phyloP scores from a whole-genome alignment of 2,888 invertebrate species.

The Calameuta pallipes region DNA sequence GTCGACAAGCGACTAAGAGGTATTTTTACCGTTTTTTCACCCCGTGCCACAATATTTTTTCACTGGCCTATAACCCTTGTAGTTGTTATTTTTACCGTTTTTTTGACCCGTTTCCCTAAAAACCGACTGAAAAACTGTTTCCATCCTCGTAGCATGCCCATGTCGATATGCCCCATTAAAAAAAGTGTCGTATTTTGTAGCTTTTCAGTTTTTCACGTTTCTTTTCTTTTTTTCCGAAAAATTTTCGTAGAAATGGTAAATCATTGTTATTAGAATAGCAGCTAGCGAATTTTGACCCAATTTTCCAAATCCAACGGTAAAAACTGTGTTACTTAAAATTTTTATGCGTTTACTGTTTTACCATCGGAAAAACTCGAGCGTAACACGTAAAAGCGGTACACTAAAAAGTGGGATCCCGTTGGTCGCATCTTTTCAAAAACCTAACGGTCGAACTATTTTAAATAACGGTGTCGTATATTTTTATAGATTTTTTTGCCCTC shows the following conservation, averaged over 20 bases:
- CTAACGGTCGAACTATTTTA: slow-evolving; percentile 57
- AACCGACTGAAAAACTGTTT: not conserved
- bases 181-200: not conserved
- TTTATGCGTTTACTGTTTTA: slow-evolving; percentile 48
- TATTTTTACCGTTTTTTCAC: slow-evolving; percentile 34
- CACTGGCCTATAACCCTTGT: not conserved
- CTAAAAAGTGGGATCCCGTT: slow-evolving; percentile 56
- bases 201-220: not conserved
- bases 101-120: not conserved
- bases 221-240: not conserved
- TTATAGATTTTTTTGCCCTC: slow-evolving; percentile 35
- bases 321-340: slow-evolving; percentile 26
- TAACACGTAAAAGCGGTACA: slow-evolving; percentile 51
- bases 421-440: slow-evolving; percentile 40
- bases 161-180: not conserved
- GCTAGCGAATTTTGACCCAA: not conserved
- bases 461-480: slow-evolving; percentile 62
- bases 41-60: not conserved
- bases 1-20: not conserved
- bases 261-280: not conserved
- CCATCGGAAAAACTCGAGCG: slow-evolving; percentile 29
- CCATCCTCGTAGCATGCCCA: not conserved
- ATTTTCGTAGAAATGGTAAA: not conserved
- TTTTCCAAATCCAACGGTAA: not conserved
- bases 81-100: not conserved